These are phyloP conservation scores for Indicator indicator DNA, from an alignment of 2,113 vertebrate species.

Conservation along the genomic window DNA sequence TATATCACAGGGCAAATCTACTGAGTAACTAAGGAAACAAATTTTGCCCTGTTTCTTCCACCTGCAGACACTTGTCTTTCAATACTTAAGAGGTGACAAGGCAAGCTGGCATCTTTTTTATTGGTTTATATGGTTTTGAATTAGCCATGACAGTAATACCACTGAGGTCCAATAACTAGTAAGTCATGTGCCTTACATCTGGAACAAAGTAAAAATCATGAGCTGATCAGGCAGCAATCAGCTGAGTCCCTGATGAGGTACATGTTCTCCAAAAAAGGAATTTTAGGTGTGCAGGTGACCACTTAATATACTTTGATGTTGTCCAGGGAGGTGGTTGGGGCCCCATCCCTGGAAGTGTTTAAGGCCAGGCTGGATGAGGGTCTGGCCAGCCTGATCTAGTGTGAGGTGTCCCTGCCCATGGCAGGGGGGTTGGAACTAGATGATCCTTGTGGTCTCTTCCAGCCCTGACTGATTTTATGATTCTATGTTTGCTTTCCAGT, in stretches of 20 bases:
- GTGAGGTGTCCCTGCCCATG: no score
- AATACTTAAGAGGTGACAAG: background rate
- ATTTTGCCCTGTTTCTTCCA: slow-evolving; percentile 24
- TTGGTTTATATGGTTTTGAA: background rate
- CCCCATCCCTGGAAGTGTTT: no score
- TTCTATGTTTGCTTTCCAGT: background rate
- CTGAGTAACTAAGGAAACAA: slow-evolving; percentile 13
- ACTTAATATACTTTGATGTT: background rate
- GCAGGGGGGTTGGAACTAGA: no score
- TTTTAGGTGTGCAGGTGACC: background rate
- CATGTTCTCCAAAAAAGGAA: background rate
- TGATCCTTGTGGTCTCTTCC: no score
- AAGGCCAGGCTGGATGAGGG: no score
- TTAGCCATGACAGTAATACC: background rate
- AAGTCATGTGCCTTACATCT: background rate
- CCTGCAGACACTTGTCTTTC: background rate
- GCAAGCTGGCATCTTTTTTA: background rate
- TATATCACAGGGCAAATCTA: background rate
- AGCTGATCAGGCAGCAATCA: background rate
- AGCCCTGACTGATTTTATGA: no score
- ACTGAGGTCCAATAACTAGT: background rate
- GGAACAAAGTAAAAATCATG: background rate
- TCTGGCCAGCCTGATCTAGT: no score
- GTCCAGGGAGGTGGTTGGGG: no score
- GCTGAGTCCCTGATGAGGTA: background rate